These are phyloP conservation scores for Phaethon lepturus DNA, from an alignment of 2,113 vertebrate genomes.

Conservation along the genomic window DNA sequence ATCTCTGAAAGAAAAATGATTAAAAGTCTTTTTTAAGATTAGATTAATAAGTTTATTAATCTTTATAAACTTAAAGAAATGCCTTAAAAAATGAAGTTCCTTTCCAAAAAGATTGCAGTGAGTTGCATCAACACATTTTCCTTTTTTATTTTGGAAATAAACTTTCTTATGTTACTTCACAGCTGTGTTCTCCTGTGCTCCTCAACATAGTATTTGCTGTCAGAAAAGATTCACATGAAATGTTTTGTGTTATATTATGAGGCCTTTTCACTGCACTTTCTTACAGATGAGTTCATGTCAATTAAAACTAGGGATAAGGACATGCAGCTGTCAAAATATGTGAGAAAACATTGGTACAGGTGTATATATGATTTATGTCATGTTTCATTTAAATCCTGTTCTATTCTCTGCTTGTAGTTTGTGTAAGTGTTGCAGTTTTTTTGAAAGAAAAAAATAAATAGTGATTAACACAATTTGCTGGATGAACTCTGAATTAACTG, in stretches of 20 bases:
- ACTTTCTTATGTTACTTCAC: not conserved
- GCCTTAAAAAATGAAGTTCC: not conserved
- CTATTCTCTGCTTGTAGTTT: not conserved
- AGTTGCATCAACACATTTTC: not conserved
- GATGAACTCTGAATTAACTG: not conserved
- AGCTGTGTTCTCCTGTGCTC: not conserved
- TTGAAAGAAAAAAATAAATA: not conserved
- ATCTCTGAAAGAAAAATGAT: not conserved
- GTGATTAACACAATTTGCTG: not conserved
- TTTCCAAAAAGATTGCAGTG: not conserved
- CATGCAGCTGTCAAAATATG: not conserved
- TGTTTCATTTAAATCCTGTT: not conserved
- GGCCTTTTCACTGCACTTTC: not conserved
- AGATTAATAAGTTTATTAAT: not conserved
- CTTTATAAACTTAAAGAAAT: not conserved
- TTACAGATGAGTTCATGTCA: not conserved
- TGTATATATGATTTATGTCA: not conserved
- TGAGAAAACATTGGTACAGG: not conserved
- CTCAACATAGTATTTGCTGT: not conserved
- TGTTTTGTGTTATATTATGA: not conserved
- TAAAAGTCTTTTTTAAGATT: not conserved
- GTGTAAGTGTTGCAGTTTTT: not conserved
- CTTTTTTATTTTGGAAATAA: not conserved
- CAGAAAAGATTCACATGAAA: not conserved
- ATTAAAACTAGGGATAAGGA: not conserved